Evolutionary conservation across 1,140 invertebrate genomes (phyloP), one percentile per base, ranked within the genome.

Genomic region (Anastatus disparis): DNA sequence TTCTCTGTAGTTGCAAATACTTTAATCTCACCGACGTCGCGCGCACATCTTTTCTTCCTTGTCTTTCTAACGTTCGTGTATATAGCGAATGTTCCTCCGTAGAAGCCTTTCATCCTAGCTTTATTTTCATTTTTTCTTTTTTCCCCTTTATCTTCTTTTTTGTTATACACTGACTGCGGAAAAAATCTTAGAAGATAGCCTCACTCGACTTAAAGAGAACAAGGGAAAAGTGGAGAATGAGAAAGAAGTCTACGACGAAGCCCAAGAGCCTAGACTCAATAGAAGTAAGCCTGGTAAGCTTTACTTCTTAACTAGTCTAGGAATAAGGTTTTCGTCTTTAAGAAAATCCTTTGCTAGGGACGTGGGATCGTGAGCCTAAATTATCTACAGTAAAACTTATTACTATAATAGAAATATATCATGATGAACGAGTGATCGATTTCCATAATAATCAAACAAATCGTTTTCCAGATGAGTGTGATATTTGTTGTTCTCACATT

Each of bases 251-350:
- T 20, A 35, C 9, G 29, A 26, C 4, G 40, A 6, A 26, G 22
- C 15, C 22, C 44, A 24, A 53, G 31, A 38, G 68, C 38, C 52
- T 56, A 70, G 61, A 70, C 68, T 70, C 68, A 61, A 70, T 70
- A 64, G 52, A 70, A 38, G 59, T 70, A 70, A 70, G 61, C 68
- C 13, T 61, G 68, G 40, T 64, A 70, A 70, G 68, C 68, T 15
- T 9, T 29, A 64, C 61, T 70, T 70, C 68, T 70, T 70, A 70
- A 70, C 59, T 70, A 64, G 61, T 70, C 59, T 38, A 48, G 56
- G 52, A 70, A 58, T 64, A 58, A 58, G 68, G 68, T 48, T 46
- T 62, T 44, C 42, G 56, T 59, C 61, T 56, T 62, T 55, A 42
- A 61, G 52, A 56, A 63, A 64, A 64, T 64, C 59, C 68, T 58